Conservation (phyloP, 2,797 vertebrate species). For the Brachyalestes nurse region DNA sequence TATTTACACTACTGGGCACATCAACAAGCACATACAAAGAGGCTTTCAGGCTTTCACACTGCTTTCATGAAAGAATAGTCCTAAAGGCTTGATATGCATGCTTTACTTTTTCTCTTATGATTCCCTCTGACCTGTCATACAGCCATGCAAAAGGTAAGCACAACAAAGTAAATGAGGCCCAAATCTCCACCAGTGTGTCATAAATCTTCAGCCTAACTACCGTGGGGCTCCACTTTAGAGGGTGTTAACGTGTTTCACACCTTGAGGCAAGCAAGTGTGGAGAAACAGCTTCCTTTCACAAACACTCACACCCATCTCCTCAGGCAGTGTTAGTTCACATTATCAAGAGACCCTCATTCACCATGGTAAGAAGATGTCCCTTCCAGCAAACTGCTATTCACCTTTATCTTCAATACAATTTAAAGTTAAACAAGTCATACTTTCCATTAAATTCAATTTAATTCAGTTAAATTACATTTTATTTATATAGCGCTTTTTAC, state of each 20-base stretch:
- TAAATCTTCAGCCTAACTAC: constrained; percentile 55
- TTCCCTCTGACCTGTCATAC: constrained; percentile 11
- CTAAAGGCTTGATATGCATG: constrained; percentile 8
- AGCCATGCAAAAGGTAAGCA: constrained; percentile 33
- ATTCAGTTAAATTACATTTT: no score
- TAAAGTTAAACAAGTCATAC: background rate
- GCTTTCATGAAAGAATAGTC: background rate
- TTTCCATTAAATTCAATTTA: background rate
- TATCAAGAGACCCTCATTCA: constrained; percentile 5
- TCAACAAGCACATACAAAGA: background rate
- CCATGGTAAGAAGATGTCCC: background rate
- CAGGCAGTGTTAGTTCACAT: constrained; percentile 26
- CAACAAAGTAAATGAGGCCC: constrained; percentile 42
- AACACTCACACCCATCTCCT: constrained; percentile 64
- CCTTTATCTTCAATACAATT: background rate
- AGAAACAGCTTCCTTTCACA: constrained; percentile 69
- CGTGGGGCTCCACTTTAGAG: constrained; percentile 46
- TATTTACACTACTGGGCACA: background rate
- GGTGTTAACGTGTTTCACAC: constrained; percentile 75
- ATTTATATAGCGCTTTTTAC: no score
- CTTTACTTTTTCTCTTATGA: constrained; percentile 6
- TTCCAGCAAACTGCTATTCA: background rate
- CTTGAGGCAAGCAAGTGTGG: constrained; percentile 63
- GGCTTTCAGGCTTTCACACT: background rate
- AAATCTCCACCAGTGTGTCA: constrained; percentile 24